Evolutionary conservation across 2,888 invertebrate species (phyloP), one percentile per base, ranked within the genome.

Genomic region (Palloptera scutellata): DNA sequence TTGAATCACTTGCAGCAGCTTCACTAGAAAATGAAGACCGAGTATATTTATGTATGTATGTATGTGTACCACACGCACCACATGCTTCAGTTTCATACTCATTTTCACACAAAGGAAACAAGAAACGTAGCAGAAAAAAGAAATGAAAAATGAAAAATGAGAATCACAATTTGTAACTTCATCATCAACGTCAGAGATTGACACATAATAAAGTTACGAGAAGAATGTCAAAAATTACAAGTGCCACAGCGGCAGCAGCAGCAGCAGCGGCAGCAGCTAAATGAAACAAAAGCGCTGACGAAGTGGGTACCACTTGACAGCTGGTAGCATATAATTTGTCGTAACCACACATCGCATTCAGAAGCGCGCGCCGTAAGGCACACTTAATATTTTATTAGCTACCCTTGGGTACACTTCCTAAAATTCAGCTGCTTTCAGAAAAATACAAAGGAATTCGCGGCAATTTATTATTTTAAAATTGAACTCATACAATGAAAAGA

Each of bases 161-260:
- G 11, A 65, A 64, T 59, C 63, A 42, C 60, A 66, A 61, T 64
- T 64, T 63, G 48, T 54, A 52, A 62, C 64, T 55, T 65, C 67
- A 74, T 76, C 68, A 66, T 68, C 74, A 67, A 67, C 75, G 70
- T 57, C 77, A 79, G 74, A 79, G 74, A 79, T 79, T 79, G 80
- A 78, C 79, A 78, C 79, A 75, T 79, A 76, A 79, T 79, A 79
- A 78, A 79, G 79, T 78, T 53, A 61, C 53, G 15, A 15, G 53
- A 15, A 53, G 53, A 15, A 15, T 53, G 19, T 53, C 19, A 53
- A 48, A 48, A 48, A 48, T 48, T 48, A 8, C 48, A 13, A 48
- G n/a, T 13, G 15, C 48, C 15, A 48, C 48, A 11, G 10, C 4
- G 11, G 15, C 20, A 30, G n/a, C 20, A 30, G n/a, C 54, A 54